phyloP scores from a whole-genome alignment of 1,140 invertebrate species.

The Danaus melanippus region DNA sequence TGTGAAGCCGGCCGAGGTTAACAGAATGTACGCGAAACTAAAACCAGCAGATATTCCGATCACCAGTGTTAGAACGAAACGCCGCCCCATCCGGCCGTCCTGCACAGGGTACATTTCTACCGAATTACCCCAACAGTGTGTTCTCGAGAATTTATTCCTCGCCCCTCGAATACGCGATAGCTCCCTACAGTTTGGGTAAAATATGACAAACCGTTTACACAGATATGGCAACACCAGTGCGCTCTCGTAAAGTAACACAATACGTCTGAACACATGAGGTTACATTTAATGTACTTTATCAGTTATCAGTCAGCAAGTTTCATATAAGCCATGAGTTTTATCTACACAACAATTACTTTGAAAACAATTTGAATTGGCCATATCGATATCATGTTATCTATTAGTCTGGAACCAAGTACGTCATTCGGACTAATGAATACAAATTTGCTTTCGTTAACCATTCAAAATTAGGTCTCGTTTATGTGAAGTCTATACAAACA shows the following conservation, averaged over 20 bases:
- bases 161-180: too few species aligned
- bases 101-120: conserved; percentile 44
- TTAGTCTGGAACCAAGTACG: not conserved
- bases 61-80: conserved; percentile 69
- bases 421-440: conserved; percentile 11
- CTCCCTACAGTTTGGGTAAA: too few species aligned
- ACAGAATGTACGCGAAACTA: conserved; percentile 69
- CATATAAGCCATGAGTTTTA: conserved; percentile 26
- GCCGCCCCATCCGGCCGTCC: conserved; percentile 64
- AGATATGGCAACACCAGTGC: too few species aligned
- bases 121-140: conserved; percentile 25
- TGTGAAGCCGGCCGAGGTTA: conserved; percentile 61
- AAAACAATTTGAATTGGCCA: conserved; percentile 11
- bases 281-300: too few species aligned
- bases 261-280: too few species aligned
- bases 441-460: conserved; percentile 7
- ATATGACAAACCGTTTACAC: too few species aligned
- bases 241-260: too few species aligned
- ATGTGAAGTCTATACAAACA: not conserved
- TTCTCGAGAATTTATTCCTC: conserved; percentile 20
- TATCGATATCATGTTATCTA: not conserved
- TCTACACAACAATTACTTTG: conserved; percentile 23
- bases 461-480: conserved; percentile 17
- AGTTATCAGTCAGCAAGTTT: too few species aligned
- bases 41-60: conserved; percentile 69